Conservation (phyloP, 2,113 vertebrate species). For the Bubo bubo region DNA sequence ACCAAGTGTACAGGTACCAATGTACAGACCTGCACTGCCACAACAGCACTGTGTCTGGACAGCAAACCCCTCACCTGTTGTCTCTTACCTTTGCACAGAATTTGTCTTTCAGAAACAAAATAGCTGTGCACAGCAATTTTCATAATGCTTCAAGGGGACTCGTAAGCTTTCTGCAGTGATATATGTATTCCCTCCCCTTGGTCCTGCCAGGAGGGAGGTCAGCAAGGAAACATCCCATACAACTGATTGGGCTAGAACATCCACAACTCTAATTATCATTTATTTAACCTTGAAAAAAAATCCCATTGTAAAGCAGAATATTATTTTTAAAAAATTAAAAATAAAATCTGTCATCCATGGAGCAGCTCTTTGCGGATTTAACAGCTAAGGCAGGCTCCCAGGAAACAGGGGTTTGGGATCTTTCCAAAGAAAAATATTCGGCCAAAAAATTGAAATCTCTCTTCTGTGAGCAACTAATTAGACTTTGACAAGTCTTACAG, state of each 20-base stretch:
- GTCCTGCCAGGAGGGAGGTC: constrained; percentile 7
- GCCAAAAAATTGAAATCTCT: constrained; percentile 43
- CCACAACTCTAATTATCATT: constrained; percentile 34
- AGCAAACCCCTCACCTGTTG: neutral
- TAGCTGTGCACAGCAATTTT: constrained; percentile 11
- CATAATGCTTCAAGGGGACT: neutral
- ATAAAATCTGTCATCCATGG: constrained; percentile 10
- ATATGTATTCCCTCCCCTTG: neutral
- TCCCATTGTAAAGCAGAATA: neutral
- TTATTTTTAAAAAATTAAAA: constrained; percentile 6
- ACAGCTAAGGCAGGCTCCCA: constrained; percentile 27
- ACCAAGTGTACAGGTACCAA: accelerated
- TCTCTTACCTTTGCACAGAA: neutral
- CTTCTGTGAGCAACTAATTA: constrained; percentile 65
- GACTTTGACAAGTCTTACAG: constrained; percentile 50
- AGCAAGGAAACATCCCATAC: constrained; percentile 11
- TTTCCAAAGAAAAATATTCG: neutral
- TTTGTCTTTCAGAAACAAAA: constrained; percentile 40
- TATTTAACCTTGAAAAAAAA: constrained; percentile 44
- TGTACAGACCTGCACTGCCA: neutral
- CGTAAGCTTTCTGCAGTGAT: neutral
- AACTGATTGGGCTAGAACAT: neutral
- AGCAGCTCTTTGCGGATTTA: neutral
- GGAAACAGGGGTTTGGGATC: constrained; percentile 44
- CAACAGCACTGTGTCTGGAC: neutral